These are phyloP conservation scores for Cinara cedri DNA, from an alignment of 2,888 invertebrate species.

Conservation along the genomic window DNA sequence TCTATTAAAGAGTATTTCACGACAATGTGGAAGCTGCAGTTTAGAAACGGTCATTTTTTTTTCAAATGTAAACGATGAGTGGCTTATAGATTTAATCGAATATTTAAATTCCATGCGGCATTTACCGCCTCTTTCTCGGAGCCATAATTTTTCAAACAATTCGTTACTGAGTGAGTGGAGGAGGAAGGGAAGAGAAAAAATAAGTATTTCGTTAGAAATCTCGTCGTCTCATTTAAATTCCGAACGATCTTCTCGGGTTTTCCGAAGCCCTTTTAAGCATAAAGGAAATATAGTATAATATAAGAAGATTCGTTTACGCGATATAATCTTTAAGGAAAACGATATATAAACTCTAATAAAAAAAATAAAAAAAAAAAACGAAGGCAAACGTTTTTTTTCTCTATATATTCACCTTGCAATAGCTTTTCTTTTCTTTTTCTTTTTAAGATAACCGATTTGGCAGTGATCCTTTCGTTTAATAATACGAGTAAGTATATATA, in stretches of 20 bases:
- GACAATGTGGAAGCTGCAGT: too few relatives aligned
- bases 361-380: constrained; percentile 25
- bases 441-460: constrained; percentile 46
- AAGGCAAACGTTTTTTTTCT: constrained; percentile 33
- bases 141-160: neutral
- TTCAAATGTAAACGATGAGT: too few relatives aligned
- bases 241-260: constrained; percentile 41
- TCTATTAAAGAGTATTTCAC: too few relatives aligned
- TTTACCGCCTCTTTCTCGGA: too few relatives aligned
- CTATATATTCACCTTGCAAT: constrained; percentile 17
- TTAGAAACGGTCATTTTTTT: too few relatives aligned
- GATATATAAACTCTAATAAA: constrained; percentile 20
- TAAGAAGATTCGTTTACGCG: constrained; percentile 39
- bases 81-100: too few relatives aligned
- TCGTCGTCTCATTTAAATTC: constrained; percentile 52
- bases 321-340: constrained; percentile 52
- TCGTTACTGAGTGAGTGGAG: neutral
- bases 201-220: constrained; percentile 34
- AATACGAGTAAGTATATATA: too few relatives aligned
- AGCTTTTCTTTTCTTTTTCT: neutral
- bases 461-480: constrained; percentile 45
- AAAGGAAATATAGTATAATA: neutral
- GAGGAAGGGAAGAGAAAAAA: constrained; percentile 13
- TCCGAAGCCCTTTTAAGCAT: constrained; percentile 13
- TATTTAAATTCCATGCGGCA: too few relatives aligned